Base-by-base conservation (phyloP, 2,797 vertebrate species). In the Phalanger gymnotis region DNA sequence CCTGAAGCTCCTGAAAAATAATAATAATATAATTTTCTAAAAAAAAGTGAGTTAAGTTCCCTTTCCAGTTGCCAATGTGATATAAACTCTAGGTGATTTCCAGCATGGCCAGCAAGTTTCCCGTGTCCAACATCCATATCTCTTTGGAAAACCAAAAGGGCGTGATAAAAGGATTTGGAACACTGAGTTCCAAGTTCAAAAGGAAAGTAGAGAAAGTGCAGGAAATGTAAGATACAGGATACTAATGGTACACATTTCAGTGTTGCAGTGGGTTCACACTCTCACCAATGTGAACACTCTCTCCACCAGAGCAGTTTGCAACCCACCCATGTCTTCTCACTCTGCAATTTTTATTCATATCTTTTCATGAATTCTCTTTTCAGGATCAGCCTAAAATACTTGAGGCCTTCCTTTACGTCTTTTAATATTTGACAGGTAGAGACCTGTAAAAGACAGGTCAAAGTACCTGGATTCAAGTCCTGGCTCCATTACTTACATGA, bases 151-250 rank as follows among this genome's bases (percentile, higher is more conserved):
- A 54, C 93, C 92, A 91, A 95, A 93, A 91, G 31, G 4, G 51
- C 54, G 11, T 61, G 34, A 52, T 47, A 47, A 0, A 81, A 47
- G 6, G 40, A 47, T 87, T 81, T 95, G 27, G 40, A 53, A 0
- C 0, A 55, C 16, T 92, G 51, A 94, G 89, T 54, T 56, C 54
- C 53, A 25, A 11, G 40, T 51, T 92, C 96, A 57, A 95, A 97
- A 97, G 34, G 52, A 16, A 55, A 94, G 54, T 28, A 93, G 90
- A 54, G 94, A 94, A 96, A 95, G 92, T 47, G 25, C 55, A 96
- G 92, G 92, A 66, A 73, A 25, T 55, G 90, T 54, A 93, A 94
- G 94, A 30, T 28, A 55, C 54, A 55, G 54, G 87, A 58, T 34
- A 2, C 47, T 91, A 61, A 92, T 96, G 90, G 73, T 19, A n/a